These are phyloP conservation scores for Urosaurus nigricauda DNA, from an alignment of 2,797 vertebrate species.

Conservation along the genomic window DNA sequence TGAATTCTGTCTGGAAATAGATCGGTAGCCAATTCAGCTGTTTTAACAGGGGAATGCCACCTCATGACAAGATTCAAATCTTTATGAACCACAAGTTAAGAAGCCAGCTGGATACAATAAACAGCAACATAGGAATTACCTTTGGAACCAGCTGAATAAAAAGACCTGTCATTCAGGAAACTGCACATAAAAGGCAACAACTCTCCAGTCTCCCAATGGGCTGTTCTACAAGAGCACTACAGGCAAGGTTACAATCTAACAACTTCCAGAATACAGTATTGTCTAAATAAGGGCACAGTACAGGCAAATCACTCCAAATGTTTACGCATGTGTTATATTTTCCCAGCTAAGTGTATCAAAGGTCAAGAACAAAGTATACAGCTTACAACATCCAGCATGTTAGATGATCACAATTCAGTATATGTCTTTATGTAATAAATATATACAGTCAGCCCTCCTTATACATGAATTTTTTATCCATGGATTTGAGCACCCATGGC, in stretches of 20 bases:
- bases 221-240: not conserved
- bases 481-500: too few species aligned
- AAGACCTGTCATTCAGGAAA: not conserved
- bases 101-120: not conserved
- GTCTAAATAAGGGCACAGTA: conserved; percentile 20
- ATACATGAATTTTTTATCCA: too few species aligned
- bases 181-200: not conserved
- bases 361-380: conserved; percentile 48
- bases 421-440: not conserved
- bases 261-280: conserved; percentile 14
- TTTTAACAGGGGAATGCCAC: conserved; percentile 5
- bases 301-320: conserved; percentile 40
- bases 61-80: conserved; percentile 37
- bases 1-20: too few species aligned
- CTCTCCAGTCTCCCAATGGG: not conserved
- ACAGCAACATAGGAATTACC: not conserved
- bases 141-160: not conserved
- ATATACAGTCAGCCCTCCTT: too few species aligned
- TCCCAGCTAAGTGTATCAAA: conserved; percentile 35
- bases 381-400: conserved; percentile 36
- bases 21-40: too few species aligned
- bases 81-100: not conserved
- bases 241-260: not conserved
- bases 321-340: conserved; percentile 49
- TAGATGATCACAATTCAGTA: conserved; percentile 31